phyloP scores from a whole-genome alignment of 2,113 vertebrate genomes.

The Gracilinanus agilis region DNA sequence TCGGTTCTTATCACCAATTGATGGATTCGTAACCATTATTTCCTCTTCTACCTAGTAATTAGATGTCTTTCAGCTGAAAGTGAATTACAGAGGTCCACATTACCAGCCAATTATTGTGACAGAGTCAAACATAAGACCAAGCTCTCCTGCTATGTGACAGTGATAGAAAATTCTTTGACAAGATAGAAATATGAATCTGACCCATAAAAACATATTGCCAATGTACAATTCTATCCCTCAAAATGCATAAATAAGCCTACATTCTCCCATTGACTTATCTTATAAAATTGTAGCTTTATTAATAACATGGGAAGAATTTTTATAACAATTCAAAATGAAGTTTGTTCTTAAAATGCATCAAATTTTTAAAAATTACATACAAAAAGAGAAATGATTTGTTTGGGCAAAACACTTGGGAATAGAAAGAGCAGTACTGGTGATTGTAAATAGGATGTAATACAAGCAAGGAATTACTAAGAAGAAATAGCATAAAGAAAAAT shows the following conservation, averaged over 20 bases:
- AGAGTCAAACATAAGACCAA: background rate
- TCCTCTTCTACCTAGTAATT: conserved; percentile 56
- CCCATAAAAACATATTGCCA: background rate
- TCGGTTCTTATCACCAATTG: background rate
- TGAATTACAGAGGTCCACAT: conserved; percentile 29
- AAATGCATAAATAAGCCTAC: conserved; percentile 25
- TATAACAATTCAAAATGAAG: conserved; percentile 8
- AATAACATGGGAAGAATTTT: conserved; percentile 1
- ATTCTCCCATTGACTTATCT: conserved; percentile 24
- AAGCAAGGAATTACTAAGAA: background rate
- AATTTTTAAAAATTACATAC: background rate
- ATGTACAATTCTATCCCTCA: too few relatives aligned
- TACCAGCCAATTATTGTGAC: conserved; percentile 18
- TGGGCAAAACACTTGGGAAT: background rate
- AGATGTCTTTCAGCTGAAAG: conserved; percentile 46
- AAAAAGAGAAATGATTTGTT: background rate
- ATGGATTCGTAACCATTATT: conserved; percentile 43
- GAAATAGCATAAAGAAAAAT: background rate
- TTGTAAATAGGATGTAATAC: background rate
- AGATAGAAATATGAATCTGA: conserved; percentile 29
- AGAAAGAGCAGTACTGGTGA: background rate
- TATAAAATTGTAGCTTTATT: conserved; percentile 13
- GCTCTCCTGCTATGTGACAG: background rate
- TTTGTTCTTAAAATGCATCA: background rate
- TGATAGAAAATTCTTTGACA: conserved; percentile 5